phyloP scores from a whole-genome alignment of 2,113 vertebrate genomes.

The Tragelaphus buxtoni region DNA sequence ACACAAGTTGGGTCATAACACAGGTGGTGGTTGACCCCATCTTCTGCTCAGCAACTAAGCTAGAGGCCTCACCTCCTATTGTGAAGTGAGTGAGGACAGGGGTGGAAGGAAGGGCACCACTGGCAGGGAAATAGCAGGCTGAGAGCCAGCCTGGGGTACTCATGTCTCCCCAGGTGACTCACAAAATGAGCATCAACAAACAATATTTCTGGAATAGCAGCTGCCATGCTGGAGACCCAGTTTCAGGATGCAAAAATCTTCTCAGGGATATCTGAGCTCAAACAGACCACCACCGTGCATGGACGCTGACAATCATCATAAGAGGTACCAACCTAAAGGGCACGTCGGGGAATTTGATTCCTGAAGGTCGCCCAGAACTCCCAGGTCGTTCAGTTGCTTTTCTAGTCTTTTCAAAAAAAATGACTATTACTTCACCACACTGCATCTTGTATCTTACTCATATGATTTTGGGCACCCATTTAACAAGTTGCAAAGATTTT shows the following conservation, averaged over 20 bases:
- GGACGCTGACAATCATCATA: neutral
- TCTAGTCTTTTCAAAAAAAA: neutral
- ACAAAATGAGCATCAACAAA: neutral
- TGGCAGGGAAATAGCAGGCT: neutral
- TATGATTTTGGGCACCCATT: neutral
- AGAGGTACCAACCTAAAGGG: neutral
- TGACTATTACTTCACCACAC: neutral
- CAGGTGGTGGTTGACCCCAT: neutral
- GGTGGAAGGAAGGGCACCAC: neutral
- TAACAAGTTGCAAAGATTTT: neutral
- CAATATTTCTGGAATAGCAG: neutral
- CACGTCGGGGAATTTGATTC: neutral
- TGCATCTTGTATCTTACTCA: neutral
- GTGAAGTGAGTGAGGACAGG: neutral
- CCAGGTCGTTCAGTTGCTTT: too few relatives aligned
- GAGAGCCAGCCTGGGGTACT: neutral
- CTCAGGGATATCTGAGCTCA: neutral
- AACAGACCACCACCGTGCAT: neutral
- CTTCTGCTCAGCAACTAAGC: neutral
- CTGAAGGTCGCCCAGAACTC: neutral
- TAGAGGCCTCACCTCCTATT: neutral
- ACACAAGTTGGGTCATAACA: neutral
- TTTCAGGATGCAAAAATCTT: neutral
- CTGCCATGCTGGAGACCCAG: neutral
- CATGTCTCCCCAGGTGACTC: neutral